Conservation (phyloP, 1,140 invertebrate species). For the Zaprionus inermis region DNA sequence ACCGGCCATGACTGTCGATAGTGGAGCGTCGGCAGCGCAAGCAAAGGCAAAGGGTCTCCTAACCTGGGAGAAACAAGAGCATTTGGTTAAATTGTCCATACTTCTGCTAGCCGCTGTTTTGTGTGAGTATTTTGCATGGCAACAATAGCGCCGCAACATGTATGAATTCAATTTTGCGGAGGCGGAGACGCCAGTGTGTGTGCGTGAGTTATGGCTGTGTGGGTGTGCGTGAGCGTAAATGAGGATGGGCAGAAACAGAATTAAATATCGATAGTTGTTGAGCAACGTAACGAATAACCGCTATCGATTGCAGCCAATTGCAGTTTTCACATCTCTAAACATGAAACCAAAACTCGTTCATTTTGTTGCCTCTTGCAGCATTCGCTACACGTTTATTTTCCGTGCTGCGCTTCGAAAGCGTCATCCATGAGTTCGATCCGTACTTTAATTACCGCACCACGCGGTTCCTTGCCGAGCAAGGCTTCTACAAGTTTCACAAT, state of each 20-base stretch:
- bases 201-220: background rate
- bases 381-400: slow-evolving; percentile 98
- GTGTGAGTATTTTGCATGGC: slow-evolving; percentile 89
- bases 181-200: slow-evolving; percentile 3
- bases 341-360: slow-evolving; percentile 26
- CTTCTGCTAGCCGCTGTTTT: slow-evolving; percentile 95
- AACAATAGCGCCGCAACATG: slow-evolving; percentile 14
- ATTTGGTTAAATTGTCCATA: slow-evolving; percentile 95
- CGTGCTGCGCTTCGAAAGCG: slow-evolving; percentile 98
- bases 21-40: slow-evolving; percentile 26
- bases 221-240: background rate
- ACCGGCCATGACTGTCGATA: slow-evolving; percentile 64
- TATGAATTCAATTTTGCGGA: slow-evolving; percentile 4
- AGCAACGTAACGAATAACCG: background rate
- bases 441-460: slow-evolving; percentile 99
- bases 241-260: background rate
- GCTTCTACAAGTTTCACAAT: slow-evolving; percentile 99
- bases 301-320: background rate
- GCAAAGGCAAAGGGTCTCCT: slow-evolving; percentile 48
- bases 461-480: slow-evolving; percentile 96
- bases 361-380: slow-evolving; percentile 87
- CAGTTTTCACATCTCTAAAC: background rate
- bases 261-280: background rate
- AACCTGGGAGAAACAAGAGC: slow-evolving; percentile 94
- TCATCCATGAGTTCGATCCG: slow-evolving; percentile 99